Base-by-base conservation (phyloP, 2,113 vertebrate genomes). In the Fulmarus glacialis region DNA sequence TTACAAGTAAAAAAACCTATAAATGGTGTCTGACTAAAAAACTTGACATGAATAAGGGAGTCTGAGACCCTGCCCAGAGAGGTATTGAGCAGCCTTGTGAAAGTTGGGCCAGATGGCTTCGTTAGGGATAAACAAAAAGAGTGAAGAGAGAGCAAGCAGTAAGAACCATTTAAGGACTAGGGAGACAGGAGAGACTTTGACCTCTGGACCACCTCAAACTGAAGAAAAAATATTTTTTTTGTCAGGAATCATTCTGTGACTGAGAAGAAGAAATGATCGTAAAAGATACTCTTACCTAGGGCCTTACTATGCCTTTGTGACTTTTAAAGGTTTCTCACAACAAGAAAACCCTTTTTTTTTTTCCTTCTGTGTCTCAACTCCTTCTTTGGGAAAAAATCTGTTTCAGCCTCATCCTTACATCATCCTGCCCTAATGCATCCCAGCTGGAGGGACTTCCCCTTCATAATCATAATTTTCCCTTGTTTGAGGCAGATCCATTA, bases 341-440 rank as follows among this genome's bases (percentile, higher is more conserved):
- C 63, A 79, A 91, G 43, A 81, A 80, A 45, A 45, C 43, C 24
- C 3, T 2, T 13, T 53, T 55, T 50, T 59, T 34, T 26, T 43
- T 2, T 5, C 10, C 38, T 84, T 84, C 60, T 78, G 16, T 88
- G 36, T 73, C 45, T 95, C 64, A 84, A 75, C 72, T 95, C 94
- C 97, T 96, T 97, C 94, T 97, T 97, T 97, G 96, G 94, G 81
- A 96, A 97, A 97, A 95, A 92, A 60, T 78, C 43, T 7, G 8
- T 89, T 96, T 91, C 74, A 79, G 43, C 77, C 93, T 93, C 83
- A 89, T 94, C 73, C 77, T 96, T 95, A 97, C 82, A 82, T 95
- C 96, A 95, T 90, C 83, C 83, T 93, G 30, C 62, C 81, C 27
- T 96, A 96, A 96, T 91, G 32, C 43, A 75, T 97, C 84, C 94